phyloP scores from a whole-genome alignment of 1,140 invertebrate species.

The Pygmarrhopalites habei region DNA sequence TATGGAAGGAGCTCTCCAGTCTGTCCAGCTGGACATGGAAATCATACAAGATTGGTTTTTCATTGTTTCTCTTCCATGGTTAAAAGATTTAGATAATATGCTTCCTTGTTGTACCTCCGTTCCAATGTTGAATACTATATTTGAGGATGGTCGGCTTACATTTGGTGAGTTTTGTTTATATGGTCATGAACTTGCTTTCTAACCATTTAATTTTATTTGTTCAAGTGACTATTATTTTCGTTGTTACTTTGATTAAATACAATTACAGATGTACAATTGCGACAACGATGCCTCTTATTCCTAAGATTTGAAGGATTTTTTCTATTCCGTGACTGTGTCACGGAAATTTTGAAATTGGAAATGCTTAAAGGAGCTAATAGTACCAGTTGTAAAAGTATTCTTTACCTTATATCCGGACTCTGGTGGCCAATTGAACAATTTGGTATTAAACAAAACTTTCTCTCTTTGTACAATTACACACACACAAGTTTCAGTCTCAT shows the following conservation, averaged over 20 bases:
- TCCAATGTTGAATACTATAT: not conserved
- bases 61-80: not conserved
- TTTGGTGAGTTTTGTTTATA: too few relatives aligned
- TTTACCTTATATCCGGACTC: not conserved
- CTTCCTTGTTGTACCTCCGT: not conserved
- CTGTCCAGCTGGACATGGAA: not conserved
- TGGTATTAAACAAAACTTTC: not conserved
- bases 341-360: not conserved
- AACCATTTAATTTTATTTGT: too few relatives aligned
- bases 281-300: not conserved
- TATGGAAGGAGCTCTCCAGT: not conserved
- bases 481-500: not conserved
- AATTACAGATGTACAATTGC: not conserved
- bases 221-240: too few relatives aligned
- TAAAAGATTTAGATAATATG: not conserved
- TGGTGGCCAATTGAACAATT: not conserved
- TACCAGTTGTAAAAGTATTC: not conserved
- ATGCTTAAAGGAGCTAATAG: not conserved
- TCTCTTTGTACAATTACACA: not conserved
- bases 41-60: not conserved
- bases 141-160: too few relatives aligned
- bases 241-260: too few relatives aligned
- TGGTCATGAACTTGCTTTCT: too few relatives aligned
- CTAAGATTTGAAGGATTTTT: constrained; percentile 1
- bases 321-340: not conserved